phyloP scores from a whole-genome alignment of 2,113 vertebrate genomes.

The Vombatus ursinus region DNA sequence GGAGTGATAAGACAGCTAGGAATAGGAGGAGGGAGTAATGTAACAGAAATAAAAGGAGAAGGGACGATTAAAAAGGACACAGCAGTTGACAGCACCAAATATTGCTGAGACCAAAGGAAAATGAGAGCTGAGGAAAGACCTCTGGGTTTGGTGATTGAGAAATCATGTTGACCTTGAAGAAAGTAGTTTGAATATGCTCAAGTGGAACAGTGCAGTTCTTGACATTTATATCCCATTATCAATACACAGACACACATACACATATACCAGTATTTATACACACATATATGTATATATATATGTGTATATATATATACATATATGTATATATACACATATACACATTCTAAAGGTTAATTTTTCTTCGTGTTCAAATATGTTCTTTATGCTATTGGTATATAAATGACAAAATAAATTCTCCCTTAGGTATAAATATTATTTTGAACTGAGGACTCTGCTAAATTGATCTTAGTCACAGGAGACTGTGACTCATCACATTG shows the following conservation, averaged over 20 bases:
- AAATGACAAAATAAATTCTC: neutral
- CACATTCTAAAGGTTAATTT: neutral
- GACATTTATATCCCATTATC: neutral
- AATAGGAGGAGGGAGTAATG: neutral
- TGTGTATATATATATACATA: neutral
- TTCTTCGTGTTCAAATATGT: neutral
- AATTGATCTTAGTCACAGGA: neutral
- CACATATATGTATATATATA: neutral
- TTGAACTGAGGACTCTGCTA: constrained; percentile 7
- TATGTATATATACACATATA: neutral
- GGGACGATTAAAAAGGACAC: neutral
- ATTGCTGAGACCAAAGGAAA: neutral
- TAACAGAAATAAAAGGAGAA: neutral
- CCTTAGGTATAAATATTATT: neutral
- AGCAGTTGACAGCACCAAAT: neutral
- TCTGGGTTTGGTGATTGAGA: neutral
- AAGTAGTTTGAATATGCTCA: neutral
- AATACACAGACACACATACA: neutral
- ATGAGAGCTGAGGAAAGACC: neutral
- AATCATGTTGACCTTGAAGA: neutral
- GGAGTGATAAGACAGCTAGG: neutral
- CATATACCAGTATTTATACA: too few species aligned
- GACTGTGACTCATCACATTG: neutral
- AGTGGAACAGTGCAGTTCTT: neutral
- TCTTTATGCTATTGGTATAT: neutral